Evolutionary conservation across 2,888 invertebrate genomes (phyloP), one percentile per base, ranked within the genome.

Genomic region (Heteropelma amictum): DNA sequence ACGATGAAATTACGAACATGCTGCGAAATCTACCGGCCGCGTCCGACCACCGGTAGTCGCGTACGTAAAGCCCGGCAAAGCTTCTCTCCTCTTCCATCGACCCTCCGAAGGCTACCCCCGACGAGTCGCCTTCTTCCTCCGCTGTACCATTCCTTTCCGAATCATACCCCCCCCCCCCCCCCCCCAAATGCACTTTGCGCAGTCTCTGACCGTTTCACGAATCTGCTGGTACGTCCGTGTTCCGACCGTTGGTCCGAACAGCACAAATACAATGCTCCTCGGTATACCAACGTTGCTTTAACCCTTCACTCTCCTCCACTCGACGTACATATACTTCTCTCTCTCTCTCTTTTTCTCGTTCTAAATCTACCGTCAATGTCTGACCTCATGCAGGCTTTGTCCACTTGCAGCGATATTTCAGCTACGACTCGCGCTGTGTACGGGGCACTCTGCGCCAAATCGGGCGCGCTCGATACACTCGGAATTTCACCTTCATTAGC

Each of bases 1-100:
- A 60, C 70, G 64, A 74, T 64, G 60, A 69, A 74, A 74, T 74
- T 74, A 74, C 74, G 74, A 74, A 71, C 71, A 72, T 75, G 72
- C 65, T 72, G 58, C 72, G 71, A 65, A 71, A 68, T 71, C 70
- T 75, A 71, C 72, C 60, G 58, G 54, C 72, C 75, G 67, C 68
- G 67, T 75, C 75, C 67, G 56, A 72, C 71, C 54, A 49, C 67
- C 64, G 70, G 42, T 40, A 58, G 49, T 72, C 65, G n/a, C n/a
- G 68, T 73, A 68, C 67, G 42, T 71, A 69, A 42, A 21, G 30
- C 56, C 40, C 63, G 56, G 58, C 40, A 28, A 63, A n/a, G n/a
- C n/a, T 63, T 61, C 53, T 35, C 14, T 45, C 28, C n/a, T 23
- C n/a, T 7, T 19, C 26, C 23, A 6, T 54, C 7, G 10, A 8